Percentiles rank a stretch among this genome's conserved stretches.
phyloP scores from a whole-genome alignment of 2,797 vertebrate genomes.

The Hipposideros larvatus region DNA sequence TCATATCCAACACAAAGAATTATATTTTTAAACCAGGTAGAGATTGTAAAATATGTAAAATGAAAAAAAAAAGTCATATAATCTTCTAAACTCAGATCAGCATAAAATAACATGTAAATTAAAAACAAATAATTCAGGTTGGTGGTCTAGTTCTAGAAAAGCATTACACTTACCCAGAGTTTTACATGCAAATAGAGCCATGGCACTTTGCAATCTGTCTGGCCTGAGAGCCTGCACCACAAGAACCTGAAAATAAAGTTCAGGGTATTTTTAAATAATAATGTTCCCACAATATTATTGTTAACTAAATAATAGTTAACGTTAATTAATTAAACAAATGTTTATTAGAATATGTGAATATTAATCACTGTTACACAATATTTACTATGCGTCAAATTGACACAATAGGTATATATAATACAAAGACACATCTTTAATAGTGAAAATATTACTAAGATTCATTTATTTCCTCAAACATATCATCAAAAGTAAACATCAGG shows the following conservation, averaged over 20 bases:
- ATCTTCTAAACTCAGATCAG: not conserved
- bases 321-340: not conserved
- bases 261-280: conserved; percentile 17
- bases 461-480: not conserved
- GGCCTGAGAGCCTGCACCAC: conserved; percentile 95
- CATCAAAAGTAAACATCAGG: not conserved
- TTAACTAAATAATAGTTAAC: conserved; percentile 6
- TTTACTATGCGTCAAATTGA: conserved; percentile 11
- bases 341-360: not conserved
- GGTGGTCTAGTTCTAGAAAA: not conserved
- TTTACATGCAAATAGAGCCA: conserved; percentile 94
- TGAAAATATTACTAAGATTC: conserved; percentile 22
- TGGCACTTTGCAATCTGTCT: conserved; percentile 95
- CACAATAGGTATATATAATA: not conserved
- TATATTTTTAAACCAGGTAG: not conserved
- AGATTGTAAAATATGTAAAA: not conserved
- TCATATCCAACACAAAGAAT: not conserved
- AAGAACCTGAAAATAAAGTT: conserved; percentile 90
- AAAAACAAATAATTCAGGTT: not conserved
- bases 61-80: not conserved
- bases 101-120: conserved; percentile 36
- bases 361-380: not conserved
- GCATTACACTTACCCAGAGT: conserved; percentile 91
- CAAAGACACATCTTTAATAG: not conserved
- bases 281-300: not conserved